A percentile compares a stretch with the other conserved stretches of the same genome.
Conservation (phyloP, 2,888 invertebrate species). For the Chloroclystis v-ata region DNA sequence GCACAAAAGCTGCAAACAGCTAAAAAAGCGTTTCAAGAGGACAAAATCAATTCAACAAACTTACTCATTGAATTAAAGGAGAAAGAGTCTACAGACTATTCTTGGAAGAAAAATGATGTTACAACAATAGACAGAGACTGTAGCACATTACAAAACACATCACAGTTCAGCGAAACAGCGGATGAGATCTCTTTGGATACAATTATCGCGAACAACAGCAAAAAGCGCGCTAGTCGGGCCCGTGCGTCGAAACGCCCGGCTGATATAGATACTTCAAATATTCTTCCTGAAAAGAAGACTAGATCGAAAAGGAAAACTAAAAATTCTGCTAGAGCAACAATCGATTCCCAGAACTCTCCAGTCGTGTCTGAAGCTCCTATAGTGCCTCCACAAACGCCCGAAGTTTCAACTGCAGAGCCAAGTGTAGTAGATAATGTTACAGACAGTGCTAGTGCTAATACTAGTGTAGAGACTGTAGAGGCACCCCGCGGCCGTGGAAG, state of each 20-base stretch:
- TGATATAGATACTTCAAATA: neutral
- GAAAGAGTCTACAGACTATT: conserved; percentile 16
- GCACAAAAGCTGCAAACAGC: conserved; percentile 51
- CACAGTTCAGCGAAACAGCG: conserved; percentile 10
- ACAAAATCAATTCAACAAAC: conserved; percentile 35
- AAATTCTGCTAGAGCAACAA: neutral
- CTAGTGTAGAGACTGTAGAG: neutral
- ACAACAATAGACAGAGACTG: conserved; percentile 2
- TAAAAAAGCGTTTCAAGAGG: conserved; percentile 42
- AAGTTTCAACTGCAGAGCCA: neutral
- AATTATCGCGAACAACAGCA: conserved; percentile 36
- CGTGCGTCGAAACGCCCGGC: conserved; percentile 5
- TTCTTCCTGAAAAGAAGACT: conserved; percentile 1
- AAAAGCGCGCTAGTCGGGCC: conserved; percentile 15
- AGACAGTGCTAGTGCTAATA: neutral
- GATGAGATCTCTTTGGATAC: conserved; percentile 38
- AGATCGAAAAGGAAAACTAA: conserved; percentile 13
- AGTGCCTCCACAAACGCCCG: neutral
- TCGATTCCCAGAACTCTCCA: neutral
- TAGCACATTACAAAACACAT: conserved; percentile 10
- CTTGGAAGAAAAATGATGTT: conserved; percentile 20
- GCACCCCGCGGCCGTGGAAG: neutral
- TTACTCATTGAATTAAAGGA: conserved; percentile 29
- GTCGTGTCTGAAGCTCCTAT: neutral
- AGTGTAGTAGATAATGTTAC: neutral